Evolutionary conservation across 2,888 invertebrate species (phyloP).

Genomic region (Ophioninae sp.): DNA sequence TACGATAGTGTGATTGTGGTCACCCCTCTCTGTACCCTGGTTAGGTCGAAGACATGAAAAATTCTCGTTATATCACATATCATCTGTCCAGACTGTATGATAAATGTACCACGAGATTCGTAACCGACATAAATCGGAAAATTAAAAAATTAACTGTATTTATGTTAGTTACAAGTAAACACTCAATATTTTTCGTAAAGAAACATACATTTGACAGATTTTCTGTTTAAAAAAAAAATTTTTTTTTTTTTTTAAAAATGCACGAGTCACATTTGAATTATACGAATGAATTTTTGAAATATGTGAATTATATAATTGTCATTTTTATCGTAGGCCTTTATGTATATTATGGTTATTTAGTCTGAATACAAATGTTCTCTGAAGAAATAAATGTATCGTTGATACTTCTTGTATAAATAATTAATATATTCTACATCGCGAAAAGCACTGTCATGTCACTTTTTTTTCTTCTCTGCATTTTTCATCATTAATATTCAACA

Average conservation of each 20-base stretch:
- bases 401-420: too few species aligned
- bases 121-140: not conserved
- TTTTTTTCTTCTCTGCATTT: too few species aligned
- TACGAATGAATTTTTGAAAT: not conserved
- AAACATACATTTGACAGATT: not conserved
- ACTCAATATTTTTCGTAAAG: not conserved
- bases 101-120: not conserved
- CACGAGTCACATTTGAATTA: too few species aligned
- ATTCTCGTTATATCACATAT: not conserved
- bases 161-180: not conserved
- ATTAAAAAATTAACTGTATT: not conserved
- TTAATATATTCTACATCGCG: too few species aligned
- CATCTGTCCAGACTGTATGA: not conserved
- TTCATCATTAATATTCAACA: too few species aligned
- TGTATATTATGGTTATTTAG: too few species aligned
- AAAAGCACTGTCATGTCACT: too few species aligned
- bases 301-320: not conserved
- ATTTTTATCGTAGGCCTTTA: not conserved
- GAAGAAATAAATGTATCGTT: too few species aligned
- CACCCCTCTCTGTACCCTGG: conserved; percentile 1
- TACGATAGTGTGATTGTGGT: conserved; percentile 17
- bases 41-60: conserved; percentile 5
- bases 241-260: too few species aligned
- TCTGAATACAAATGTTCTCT: too few species aligned
- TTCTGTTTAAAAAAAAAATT: not conserved